These are phyloP conservation scores for Drosophila setifemur DNA, from an alignment of 1,140 invertebrate species.

Conservation along the genomic window DNA sequence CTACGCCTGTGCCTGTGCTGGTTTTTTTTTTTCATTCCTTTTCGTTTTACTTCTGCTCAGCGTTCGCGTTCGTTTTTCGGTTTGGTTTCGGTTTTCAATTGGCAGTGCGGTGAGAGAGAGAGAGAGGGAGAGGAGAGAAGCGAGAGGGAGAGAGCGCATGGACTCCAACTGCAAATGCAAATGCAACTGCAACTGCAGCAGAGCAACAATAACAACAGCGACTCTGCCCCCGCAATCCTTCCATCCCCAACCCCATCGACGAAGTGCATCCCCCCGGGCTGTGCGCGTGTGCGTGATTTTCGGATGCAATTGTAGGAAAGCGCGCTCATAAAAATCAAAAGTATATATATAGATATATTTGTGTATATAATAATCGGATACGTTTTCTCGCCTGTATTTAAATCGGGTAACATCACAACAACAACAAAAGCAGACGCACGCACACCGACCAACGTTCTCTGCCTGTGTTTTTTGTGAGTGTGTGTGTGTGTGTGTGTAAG, in stretches of 20 bases:
- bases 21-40: too few relatives aligned
- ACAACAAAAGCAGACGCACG: conserved; percentile 7
- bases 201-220: too few relatives aligned
- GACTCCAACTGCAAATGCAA: background rate
- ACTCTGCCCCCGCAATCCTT: too few relatives aligned
- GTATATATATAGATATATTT: conserved; percentile 30
- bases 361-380: conserved; percentile 51
- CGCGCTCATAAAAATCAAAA: conserved; percentile 34
- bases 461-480: conserved; percentile 42
- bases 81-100: background rate
- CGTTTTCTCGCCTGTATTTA: conserved; percentile 47
- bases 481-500: conserved; percentile 13
- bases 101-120: background rate
- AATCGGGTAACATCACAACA: conserved; percentile 43
- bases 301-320: conserved; percentile 16
- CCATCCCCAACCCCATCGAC: background rate
- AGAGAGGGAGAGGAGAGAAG: background rate
- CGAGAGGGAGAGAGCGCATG: background rate
- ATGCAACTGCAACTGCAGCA: too few relatives aligned
- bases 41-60: background rate
- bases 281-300: conserved; percentile 1
- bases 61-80: background rate
- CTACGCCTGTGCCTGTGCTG: background rate
- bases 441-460: conserved; percentile 2
- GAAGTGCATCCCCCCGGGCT: conserved; percentile 24